These are phyloP conservation scores for Rhagologus leucostigma DNA, from an alignment of 2,113 vertebrate species.

Conservation along the genomic window DNA sequence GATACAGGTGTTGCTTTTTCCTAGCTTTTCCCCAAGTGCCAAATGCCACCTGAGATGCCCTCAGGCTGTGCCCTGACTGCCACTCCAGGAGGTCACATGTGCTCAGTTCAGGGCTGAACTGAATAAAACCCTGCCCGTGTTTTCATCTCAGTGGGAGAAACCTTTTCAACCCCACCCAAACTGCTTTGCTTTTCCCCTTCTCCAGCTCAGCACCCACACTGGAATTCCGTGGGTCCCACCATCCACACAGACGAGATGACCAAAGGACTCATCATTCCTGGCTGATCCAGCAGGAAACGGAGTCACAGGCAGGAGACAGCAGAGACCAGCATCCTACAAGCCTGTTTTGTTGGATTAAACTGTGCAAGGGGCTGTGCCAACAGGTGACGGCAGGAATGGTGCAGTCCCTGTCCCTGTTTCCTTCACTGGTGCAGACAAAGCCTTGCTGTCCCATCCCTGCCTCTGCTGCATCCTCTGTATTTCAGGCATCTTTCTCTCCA, in stretches of 20 bases:
- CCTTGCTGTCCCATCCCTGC: not conserved
- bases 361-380: not conserved
- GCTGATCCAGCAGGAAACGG: not conserved
- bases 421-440: not conserved
- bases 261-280: not conserved
- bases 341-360: not conserved
- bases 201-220: not conserved
- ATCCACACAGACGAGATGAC: no score
- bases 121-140: not conserved
- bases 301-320: not conserved
- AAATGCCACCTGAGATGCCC: not conserved
- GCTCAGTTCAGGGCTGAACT: not conserved
- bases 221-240: not conserved
- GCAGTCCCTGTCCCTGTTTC: not conserved
- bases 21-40: not conserved
- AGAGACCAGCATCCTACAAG: not conserved
- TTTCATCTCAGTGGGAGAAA: not conserved
- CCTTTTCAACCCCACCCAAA: not conserved
- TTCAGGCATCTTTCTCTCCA: not conserved
- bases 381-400: not conserved
- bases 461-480: not conserved
- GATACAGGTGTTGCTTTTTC: not conserved
- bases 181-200: not conserved
- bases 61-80: not conserved
- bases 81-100: not conserved